Base-by-base conservation (phyloP, 2,797 vertebrate genomes). In the Acridotheres tristis region DNA sequence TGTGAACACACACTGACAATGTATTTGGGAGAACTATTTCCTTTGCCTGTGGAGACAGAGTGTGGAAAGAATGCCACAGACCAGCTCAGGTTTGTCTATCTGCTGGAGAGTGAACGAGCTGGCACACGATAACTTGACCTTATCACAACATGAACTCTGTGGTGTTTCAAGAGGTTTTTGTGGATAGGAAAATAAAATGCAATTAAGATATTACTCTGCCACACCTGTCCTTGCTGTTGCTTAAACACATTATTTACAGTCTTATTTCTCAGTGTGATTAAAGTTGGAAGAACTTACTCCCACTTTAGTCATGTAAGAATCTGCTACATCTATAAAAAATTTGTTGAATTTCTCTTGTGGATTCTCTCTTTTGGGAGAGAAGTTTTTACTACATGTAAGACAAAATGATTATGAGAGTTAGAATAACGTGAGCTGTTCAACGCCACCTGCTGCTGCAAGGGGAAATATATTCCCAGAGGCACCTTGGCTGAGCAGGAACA, bases 371-470 rank as follows among this genome's bases (percentile, higher is more conserved):
- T 69, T 32, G 85, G 71, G 68, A 58, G 23, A 84, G 43, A 30
- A 89, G 13, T 13, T 91, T 94, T 94, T 77, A 68, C 47, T 78
- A 50, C 53, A 54, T 3, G 17, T 32, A 55, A 71, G 53, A 77
- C 71, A 79, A 94, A 91, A 93, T 67, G 25, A 63, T 73, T 67
- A 38, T 32, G 62, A 74, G 48, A 71, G 75, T 83, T 90, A 94
- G 88, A 89, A 87, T 76, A 88, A 73, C 1, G 4, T 61, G 95
- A 93, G 93, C 89, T 85, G 43, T 72, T 95, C 85, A 90, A 94
- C 63, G 80, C 94, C 96, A 94, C 91, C 93, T 96, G 93, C 94
- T 86, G 94, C 95, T 95, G 85, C 85, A 77, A 83, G 79, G 93
- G 85, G 79, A 97, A 92, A 96, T 66, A 22, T 43, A 93, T 93